These are phyloP conservation scores for Poeciliopsis presidionis DNA, from an alignment of 2,797 vertebrate genomes.

Conservation along the genomic window DNA sequence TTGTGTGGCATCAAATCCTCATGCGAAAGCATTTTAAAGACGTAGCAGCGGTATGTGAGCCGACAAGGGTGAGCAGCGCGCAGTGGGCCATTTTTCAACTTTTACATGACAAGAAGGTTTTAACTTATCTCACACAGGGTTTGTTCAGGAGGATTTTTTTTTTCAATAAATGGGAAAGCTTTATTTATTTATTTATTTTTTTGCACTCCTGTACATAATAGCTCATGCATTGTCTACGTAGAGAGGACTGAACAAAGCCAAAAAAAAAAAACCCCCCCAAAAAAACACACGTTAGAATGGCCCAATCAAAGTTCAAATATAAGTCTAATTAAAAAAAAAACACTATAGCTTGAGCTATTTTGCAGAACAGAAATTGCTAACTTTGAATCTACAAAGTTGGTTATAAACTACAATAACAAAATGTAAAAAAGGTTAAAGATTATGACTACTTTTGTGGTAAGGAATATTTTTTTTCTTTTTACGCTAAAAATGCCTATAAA, in stretches of 20 bases:
- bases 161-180: conserved; percentile 24
- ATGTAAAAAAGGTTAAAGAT: too few relatives aligned
- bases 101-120: conserved; percentile 43
- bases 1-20: conserved; percentile 45
- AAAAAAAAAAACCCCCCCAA: background rate
- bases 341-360: too few relatives aligned
- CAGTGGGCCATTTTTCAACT: conserved; percentile 48
- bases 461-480: background rate
- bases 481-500: conserved; percentile 1
- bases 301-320: background rate
- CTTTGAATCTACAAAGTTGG: too few relatives aligned
- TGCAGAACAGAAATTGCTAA: too few relatives aligned
- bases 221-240: conserved; percentile 11
- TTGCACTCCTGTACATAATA: background rate
- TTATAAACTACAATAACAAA: too few relatives aligned
- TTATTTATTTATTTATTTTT: conserved; percentile 25
- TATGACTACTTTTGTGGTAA: too few relatives aligned
- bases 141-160: conserved; percentile 17
- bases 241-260: conserved; percentile 1
- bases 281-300: background rate
- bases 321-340: too few relatives aligned
- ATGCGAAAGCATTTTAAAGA: conserved; percentile 36
- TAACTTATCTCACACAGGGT: conserved; percentile 16
- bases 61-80: conserved; percentile 28
- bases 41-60: conserved; percentile 44